Evolutionary conservation across 92 coral and sea anemone genomes (phyloP).

Genomic region (Parazoanthus swiftii): DNA sequence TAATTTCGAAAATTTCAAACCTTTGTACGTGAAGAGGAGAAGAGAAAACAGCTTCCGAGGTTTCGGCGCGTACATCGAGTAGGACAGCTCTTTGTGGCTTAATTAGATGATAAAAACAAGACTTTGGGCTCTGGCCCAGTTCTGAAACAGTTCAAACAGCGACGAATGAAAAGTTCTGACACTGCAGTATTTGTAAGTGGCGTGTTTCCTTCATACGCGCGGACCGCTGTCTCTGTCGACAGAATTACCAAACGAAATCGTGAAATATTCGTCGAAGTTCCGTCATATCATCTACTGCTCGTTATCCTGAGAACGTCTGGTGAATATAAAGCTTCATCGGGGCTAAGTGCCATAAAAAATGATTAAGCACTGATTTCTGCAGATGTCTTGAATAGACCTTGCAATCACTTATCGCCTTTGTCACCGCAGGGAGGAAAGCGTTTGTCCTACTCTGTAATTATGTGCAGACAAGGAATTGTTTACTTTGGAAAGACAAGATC

Average conservation of each 20-base stretch:
- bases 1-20: constrained; percentile 46
- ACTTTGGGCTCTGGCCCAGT: constrained; percentile 1
- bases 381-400: constrained; percentile 8
- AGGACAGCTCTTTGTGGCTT: constrained; percentile 15
- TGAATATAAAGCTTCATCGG: constrained; percentile 21
- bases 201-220: background rate
- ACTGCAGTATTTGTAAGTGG: background rate
- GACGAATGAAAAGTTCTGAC: background rate
- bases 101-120: background rate
- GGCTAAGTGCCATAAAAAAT: constrained; percentile 34
- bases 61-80: constrained; percentile 24
- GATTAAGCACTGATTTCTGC: constrained; percentile 28
- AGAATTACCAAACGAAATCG: background rate
- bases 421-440: constrained; percentile 29
- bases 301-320: constrained; percentile 10
- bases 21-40: constrained; percentile 48
- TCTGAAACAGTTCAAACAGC: background rate
- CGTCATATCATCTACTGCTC: background rate
- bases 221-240: background rate
- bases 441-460: constrained; percentile 22
- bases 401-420: constrained; percentile 30
- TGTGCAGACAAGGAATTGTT: constrained; percentile 44
- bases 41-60: constrained; percentile 23
- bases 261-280: constrained; percentile 7
- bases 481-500: constrained; percentile 40